These are phyloP conservation scores for Zaprionus africanus DNA, from an alignment of 1,140 invertebrate genomes.

Conservation along the genomic window DNA sequence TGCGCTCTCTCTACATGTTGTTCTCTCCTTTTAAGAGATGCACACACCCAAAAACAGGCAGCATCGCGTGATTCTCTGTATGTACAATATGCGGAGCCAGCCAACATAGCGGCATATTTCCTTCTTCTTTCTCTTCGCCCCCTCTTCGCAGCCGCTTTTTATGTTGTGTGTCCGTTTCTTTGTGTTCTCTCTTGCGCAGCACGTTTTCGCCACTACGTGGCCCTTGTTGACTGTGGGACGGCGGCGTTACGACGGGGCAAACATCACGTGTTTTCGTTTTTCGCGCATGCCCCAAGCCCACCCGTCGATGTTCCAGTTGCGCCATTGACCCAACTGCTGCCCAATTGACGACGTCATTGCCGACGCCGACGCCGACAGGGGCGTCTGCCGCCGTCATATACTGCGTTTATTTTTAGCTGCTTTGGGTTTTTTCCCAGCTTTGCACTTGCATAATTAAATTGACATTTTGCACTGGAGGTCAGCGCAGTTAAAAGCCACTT, in stretches of 20 bases:
- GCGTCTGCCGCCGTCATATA: not conserved
- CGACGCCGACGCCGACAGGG: not conserved
- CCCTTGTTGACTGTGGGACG: constrained; percentile 48
- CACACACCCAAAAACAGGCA: constrained; percentile 52
- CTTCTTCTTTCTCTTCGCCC: not conserved
- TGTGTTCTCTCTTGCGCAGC: constrained; percentile 32
- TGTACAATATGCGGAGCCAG: constrained; percentile 21
- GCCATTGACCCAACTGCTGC: constrained; percentile 64
- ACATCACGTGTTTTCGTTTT: constrained; percentile 69
- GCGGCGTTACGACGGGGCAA: constrained; percentile 22
- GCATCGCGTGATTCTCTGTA: constrained; percentile 67
- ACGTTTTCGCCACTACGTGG: constrained; percentile 64
- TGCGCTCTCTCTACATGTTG: constrained; percentile 10
- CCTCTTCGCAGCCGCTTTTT: not conserved
- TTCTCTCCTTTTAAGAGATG: constrained; percentile 28
- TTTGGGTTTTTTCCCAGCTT: constrained; percentile 10
- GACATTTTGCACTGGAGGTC: constrained; percentile 47
- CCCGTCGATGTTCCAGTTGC: constrained; percentile 16
- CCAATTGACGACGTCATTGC: constrained; percentile 42
- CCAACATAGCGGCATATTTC: constrained; percentile 23
- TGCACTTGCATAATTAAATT: constrained; percentile 52
- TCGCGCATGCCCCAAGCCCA: constrained; percentile 58
- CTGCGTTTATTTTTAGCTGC: not conserved
- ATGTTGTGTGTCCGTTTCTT: constrained; percentile 2
- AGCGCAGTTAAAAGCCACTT: not conserved